Conservation (phyloP, 2,113 vertebrate genomes). For the Hemicordylus capensis region DNA sequence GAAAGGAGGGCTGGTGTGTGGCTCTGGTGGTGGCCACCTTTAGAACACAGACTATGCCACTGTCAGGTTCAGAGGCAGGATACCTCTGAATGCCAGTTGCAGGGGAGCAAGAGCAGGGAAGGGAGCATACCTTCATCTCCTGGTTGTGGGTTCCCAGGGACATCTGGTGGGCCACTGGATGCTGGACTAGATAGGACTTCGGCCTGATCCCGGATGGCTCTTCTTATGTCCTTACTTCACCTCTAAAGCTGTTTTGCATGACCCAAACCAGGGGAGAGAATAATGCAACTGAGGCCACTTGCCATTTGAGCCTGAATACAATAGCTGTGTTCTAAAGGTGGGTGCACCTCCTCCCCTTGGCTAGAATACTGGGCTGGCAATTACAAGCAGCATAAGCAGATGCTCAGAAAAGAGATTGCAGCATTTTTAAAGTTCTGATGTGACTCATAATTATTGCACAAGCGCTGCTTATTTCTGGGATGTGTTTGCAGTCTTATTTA, state of each 20-base stretch:
- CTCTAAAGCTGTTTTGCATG: background rate
- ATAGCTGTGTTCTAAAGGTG: background rate
- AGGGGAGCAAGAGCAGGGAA: too few relatives aligned
- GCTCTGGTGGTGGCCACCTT: too few relatives aligned
- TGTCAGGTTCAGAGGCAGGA: too few relatives aligned
- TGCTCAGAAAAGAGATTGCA: background rate
- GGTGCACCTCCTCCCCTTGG: background rate
- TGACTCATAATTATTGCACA: background rate
- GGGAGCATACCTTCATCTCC: too few relatives aligned
- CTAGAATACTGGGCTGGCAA: background rate
- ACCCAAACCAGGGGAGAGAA: background rate
- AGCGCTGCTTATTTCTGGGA: background rate
- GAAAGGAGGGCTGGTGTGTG: too few relatives aligned
- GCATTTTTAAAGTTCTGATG: background rate
- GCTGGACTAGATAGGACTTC: too few relatives aligned
- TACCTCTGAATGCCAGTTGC: too few relatives aligned
- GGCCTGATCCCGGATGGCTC: too few relatives aligned
- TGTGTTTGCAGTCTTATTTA: background rate
- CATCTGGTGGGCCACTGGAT: too few relatives aligned
- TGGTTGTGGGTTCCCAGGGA: too few relatives aligned
- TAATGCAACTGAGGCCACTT: background rate
- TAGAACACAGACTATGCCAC: too few relatives aligned
- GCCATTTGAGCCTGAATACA: background rate
- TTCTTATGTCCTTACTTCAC: background rate
- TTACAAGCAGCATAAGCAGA: background rate